These are phyloP conservation scores for Ectropis crepuscularia DNA, from an alignment of 2,888 invertebrate genomes.

Conservation along the genomic window DNA sequence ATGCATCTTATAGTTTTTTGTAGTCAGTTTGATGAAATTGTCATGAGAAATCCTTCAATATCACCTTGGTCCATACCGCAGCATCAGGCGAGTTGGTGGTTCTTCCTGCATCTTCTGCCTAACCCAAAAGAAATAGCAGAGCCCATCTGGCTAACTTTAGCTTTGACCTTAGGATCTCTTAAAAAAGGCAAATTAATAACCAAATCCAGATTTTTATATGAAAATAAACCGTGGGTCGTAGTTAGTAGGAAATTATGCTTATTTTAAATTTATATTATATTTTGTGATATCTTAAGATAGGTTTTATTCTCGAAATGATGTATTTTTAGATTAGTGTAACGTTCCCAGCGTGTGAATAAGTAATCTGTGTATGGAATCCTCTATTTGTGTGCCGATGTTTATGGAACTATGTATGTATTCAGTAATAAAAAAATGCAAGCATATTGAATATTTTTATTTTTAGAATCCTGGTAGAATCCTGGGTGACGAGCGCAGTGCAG, in stretches of 20 bases:
- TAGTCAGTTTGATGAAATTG: no score
- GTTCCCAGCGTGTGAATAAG: conserved; percentile 13
- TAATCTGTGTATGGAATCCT: conserved; percentile 11
- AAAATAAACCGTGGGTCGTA: background rate
- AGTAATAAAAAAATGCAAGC: conserved; percentile 29
- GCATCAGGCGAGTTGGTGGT: no score
- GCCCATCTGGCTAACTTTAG: no score
- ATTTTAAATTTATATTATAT: conserved; percentile 21
- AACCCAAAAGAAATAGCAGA: no score
- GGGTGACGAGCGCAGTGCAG: no score
- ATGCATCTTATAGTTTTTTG: no score
- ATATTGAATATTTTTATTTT: conserved; percentile 14
- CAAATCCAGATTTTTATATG: background rate
- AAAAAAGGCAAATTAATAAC: background rate
- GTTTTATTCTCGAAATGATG: conserved; percentile 13
- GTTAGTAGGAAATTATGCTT: conserved; percentile 5
- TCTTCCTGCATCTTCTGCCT: no score
- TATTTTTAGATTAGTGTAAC: conserved; percentile 15
- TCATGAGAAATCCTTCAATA: no score
- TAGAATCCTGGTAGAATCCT: no score
- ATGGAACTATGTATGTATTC: conserved; percentile 32
- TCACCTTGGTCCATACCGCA: no score
- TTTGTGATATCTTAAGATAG: conserved; percentile 28
- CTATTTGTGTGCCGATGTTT: conserved; percentile 25
- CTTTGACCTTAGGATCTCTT: no score